These are phyloP conservation scores for Meloidogyne hapla DNA, from an alignment of 1,140 invertebrate species.

Conservation along the genomic window DNA sequence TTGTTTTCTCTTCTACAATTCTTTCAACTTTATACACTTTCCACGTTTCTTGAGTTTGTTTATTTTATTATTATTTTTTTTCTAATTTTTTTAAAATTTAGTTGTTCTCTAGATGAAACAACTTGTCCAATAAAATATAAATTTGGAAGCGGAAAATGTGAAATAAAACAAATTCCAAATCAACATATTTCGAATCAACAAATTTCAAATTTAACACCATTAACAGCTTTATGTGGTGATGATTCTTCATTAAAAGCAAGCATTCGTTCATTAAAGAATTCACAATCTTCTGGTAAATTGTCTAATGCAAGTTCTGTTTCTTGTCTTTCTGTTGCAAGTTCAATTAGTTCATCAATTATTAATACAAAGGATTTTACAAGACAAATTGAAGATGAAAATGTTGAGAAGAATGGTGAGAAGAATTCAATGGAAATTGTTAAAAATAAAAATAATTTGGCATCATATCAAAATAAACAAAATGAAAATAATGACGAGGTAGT, in stretches of 20 bases:
- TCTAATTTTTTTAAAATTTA: conserved; percentile 12
- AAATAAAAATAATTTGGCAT: conserved; percentile 1
- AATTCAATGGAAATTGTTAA: background rate
- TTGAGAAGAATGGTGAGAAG: background rate
- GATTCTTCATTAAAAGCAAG: background rate
- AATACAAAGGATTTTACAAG: background rate
- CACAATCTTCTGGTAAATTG: background rate
- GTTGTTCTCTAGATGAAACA: conserved; percentile 48
- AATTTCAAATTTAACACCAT: background rate
- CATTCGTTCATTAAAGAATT: background rate
- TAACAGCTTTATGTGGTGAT: background rate
- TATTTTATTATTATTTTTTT: background rate
- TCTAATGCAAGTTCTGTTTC: background rate
- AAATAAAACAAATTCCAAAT: background rate
- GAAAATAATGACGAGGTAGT: background rate
- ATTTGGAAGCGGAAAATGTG: conserved; percentile 8
- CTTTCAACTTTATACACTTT: conserved; percentile 57
- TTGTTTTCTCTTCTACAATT: conserved; percentile 51
- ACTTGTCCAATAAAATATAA: conserved; percentile 46
- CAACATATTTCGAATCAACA: too few species aligned
- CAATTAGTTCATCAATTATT: background rate
- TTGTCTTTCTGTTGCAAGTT: background rate
- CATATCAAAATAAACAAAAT: background rate
- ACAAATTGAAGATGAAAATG: background rate
- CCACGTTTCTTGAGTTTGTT: conserved; percentile 41